phyloP scores from a whole-genome alignment of 1,140 invertebrate genomes.

The Bursaphelenchus mucronatus region DNA sequence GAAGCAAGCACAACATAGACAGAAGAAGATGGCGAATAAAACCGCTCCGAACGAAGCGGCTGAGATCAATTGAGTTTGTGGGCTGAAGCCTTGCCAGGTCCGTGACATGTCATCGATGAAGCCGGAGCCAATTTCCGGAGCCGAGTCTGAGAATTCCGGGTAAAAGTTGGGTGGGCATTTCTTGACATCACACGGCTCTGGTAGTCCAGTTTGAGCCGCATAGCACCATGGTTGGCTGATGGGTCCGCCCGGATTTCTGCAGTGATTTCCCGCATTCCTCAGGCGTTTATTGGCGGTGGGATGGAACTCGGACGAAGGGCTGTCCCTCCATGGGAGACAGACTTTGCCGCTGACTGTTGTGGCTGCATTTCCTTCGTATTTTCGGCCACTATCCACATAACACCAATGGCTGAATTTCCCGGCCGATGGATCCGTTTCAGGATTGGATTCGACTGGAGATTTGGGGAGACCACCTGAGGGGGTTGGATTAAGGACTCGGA shows the following conservation, averaged over 20 bases:
- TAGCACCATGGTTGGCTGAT: conserved; percentile 85
- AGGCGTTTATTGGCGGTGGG: conserved; percentile 70
- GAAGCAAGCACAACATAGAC: conserved; percentile 42
- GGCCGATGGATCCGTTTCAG: neutral
- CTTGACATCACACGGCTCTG: conserved; percentile 75
- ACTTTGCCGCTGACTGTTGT: conserved; percentile 21
- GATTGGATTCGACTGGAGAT: too few relatives aligned
- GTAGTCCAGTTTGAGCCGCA: conserved; percentile 63
- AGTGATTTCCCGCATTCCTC: conserved; percentile 80
- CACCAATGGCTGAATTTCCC: conserved; percentile 39
- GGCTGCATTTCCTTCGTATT: conserved; percentile 43
- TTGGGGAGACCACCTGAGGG: conserved; percentile 1
- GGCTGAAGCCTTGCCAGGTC: conserved; percentile 35
- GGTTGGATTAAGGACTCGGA: conserved; percentile 37
- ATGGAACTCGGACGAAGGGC: conserved; percentile 27
- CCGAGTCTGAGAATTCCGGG: conserved; percentile 26
- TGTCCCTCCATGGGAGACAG: conserved; percentile 39
- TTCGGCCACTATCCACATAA: conserved; percentile 38
- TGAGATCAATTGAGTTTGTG: conserved; percentile 35
- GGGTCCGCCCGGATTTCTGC: conserved; percentile 78
- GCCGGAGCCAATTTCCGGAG: neutral
- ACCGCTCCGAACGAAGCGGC: conserved; percentile 31
- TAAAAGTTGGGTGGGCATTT: conserved; percentile 34
- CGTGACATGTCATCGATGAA: conserved; percentile 36
- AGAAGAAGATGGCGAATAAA: conserved; percentile 34